phyloP scores from a whole-genome alignment of 2,888 invertebrate genomes.

The Muschampia plurimacula region DNA sequence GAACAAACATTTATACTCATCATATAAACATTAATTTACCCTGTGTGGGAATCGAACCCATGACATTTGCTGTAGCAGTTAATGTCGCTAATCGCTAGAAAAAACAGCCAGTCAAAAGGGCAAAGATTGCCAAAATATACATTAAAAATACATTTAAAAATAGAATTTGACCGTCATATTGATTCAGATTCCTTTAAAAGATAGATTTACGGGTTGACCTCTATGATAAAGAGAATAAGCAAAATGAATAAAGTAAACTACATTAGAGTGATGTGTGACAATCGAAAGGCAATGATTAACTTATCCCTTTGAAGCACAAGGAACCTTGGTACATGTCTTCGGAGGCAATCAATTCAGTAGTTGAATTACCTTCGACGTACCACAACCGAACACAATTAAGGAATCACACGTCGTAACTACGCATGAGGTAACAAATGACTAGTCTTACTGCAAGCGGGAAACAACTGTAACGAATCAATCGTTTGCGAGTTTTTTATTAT shows the following conservation, averaged over 20 bases:
- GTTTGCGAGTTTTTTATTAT: no score
- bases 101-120: no score
- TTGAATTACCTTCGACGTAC: constrained; percentile 29
- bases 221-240: neutral
- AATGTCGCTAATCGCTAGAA: no score
- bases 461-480: neutral
- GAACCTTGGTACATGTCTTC: constrained; percentile 16
- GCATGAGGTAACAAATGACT: constrained; percentile 5
- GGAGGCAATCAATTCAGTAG: constrained; percentile 32
- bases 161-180: no score
- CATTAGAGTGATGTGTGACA: neutral
- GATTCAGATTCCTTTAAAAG: neutral
- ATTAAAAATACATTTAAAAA: no score
- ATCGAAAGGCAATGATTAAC: constrained; percentile 13
- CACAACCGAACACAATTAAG: constrained; percentile 33
- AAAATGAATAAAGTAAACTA: neutral
- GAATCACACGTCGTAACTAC: constrained; percentile 32
- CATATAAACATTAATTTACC: no score
- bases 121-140: no score
- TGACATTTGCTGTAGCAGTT: no score
- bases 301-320: constrained; percentile 5
- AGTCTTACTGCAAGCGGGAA: neutral
- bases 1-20: no score
- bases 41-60: no score
- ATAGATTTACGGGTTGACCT: neutral